A percentile compares a stretch with the other conserved stretches of the same genome.
Evolutionary conservation across 2,888 invertebrate species (phyloP).

Genomic region (Lysandra bellargus): DNA sequence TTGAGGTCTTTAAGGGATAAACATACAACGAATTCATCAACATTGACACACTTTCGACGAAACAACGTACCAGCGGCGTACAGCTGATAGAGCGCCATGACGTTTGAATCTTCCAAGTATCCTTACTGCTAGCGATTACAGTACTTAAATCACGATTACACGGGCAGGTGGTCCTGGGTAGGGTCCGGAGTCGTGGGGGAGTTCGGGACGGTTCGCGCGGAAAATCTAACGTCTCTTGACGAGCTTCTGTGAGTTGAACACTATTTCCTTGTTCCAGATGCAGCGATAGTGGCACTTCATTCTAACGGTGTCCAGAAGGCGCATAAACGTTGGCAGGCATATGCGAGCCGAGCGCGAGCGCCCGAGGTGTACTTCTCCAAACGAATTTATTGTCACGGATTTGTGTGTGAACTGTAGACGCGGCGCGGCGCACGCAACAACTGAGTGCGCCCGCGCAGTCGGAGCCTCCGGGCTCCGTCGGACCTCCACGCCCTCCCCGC

Average conservation of each 20-base stretch:
- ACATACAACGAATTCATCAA: constrained; percentile 52
- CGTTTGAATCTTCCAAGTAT: constrained; percentile 56
- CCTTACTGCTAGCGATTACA: constrained; percentile 65
- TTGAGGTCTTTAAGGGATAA: constrained; percentile 51
- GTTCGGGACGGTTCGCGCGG: constrained; percentile 50
- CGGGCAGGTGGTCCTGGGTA: constrained; percentile 71
- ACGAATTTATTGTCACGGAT: constrained; percentile 77
- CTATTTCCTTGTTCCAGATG: constrained; percentile 96
- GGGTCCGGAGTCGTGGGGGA: constrained; percentile 70
- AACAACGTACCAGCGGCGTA: constrained; percentile 71
- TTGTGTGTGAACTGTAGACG: constrained; percentile 58
- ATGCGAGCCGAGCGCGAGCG: constrained; percentile 72
- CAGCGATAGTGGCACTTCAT: constrained; percentile 90
- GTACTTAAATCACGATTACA: constrained; percentile 61
- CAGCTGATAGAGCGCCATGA: constrained; percentile 73
- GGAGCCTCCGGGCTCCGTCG: constrained; percentile 43
- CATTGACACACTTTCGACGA: constrained; percentile 43
- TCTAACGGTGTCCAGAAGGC: constrained; percentile 75
- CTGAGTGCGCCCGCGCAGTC: constrained; percentile 57
- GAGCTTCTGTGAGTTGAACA: constrained; percentile 95
- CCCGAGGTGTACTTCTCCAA: constrained; percentile 63
- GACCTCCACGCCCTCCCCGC: constrained; percentile 44
- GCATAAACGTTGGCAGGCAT: constrained; percentile 75
- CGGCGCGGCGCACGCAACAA: constrained; percentile 61
- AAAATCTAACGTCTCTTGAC: constrained; percentile 92